Conservation (phyloP, 2,888 invertebrate genomes). For the Cryptosula pallasiana region DNA sequence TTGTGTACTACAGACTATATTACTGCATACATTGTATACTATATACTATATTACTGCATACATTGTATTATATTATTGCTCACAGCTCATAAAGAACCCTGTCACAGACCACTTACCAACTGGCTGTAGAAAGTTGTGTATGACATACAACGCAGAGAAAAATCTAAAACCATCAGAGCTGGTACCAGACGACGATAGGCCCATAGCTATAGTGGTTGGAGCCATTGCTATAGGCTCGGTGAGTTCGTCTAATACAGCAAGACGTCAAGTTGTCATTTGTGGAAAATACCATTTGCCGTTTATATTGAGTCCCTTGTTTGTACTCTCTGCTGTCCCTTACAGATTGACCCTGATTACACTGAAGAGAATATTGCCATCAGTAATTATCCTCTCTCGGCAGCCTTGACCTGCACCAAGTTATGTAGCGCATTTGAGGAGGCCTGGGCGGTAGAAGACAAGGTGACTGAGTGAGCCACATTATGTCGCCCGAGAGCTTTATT, state of each 20-base stretch:
- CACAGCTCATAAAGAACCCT: conserved; percentile 80
- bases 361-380: conserved; percentile 89
- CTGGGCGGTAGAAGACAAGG: conserved; percentile 60
- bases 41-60: no score
- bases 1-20: no score
- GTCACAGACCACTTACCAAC: conserved; percentile 88
- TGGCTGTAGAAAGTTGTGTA: conserved; percentile 81
- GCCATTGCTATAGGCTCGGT: conserved; percentile 97
- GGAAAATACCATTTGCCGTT: neutral
- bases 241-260: conserved; percentile 47
- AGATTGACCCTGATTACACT: conserved; percentile 72
- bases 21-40: no score
- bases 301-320: neutral
- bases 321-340: conserved; percentile 33
- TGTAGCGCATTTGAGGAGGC: conserved; percentile 91
- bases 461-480: neutral
- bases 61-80: conserved; percentile 24
- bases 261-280: neutral
- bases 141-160: conserved; percentile 79
- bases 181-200: conserved; percentile 69
- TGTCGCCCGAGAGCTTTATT: no score
- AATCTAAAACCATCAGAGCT: conserved; percentile 68
- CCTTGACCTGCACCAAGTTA: conserved; percentile 89
- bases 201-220: conserved; percentile 84
- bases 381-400: conserved; percentile 92